phyloP scores from a whole-genome alignment of 2,113 vertebrate genomes.

The western clawed frog (Xenopus tropicalis) region UCB_Xtro_10.0 CM004450.2:113039501-113040000 shows the following conservation, averaged over 20 bases:
- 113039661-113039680: conserved; percentile 67
- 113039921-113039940: no score
- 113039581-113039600: conserved; percentile 73
- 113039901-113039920: no score
- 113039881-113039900: no score
- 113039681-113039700: conserved; percentile 68
- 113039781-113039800: not conserved
- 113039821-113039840: no score
- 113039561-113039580: conserved; percentile 75
- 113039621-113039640: conserved; percentile 80
- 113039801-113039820: no score
- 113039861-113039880: no score
- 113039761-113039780: not conserved
- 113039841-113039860: no score
- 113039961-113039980: no score
- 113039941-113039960: no score
- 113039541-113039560: conserved; percentile 64
- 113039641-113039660: conserved; percentile 76
- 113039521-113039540: not conserved
- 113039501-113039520: no score
- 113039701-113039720: conserved; percentile 61
- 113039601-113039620: conserved; percentile 77
- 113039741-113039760: not conserved
- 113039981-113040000: no score
- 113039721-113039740: conserved; percentile 64